phyloP scores from a whole-genome alignment of 2,113 vertebrate genomes.

The Otolemur garnettii region DNA sequence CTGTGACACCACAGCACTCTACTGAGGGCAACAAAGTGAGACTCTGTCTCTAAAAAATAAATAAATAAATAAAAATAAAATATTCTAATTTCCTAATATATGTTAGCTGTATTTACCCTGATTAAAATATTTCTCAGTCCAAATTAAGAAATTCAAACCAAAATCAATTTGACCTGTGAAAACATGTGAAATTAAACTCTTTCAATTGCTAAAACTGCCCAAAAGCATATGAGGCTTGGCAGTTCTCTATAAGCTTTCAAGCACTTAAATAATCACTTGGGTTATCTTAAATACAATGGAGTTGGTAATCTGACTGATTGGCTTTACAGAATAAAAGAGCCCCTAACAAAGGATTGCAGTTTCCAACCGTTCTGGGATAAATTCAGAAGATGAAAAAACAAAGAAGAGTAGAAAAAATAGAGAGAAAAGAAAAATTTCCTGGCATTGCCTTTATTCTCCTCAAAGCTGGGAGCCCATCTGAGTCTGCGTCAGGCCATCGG shows the following conservation, averaged over 20 bases:
- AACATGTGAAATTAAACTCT: neutral
- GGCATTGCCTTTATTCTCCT: neutral
- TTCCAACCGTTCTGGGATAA: neutral
- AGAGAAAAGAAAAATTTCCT: neutral
- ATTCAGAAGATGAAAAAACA: neutral
- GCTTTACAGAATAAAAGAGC: neutral
- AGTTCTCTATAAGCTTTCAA: constrained; percentile 36
- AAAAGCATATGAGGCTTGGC: neutral
- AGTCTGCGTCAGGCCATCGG: no score
- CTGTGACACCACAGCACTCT: no score
- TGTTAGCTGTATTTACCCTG: neutral
- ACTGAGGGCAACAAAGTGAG: no score
- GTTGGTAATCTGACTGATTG: neutral
- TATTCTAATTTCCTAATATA: neutral
- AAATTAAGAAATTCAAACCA: constrained; percentile 1
- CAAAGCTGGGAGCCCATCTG: neutral
- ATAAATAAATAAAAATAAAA: no score
- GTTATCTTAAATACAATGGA: neutral
- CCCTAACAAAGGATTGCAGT: neutral
- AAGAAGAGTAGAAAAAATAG: neutral
- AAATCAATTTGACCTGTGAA: constrained; percentile 14
- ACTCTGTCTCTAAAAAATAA: no score
- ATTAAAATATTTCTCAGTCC: neutral
- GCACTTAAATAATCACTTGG: neutral
- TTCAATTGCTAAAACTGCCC: neutral